Percentiles rank a stretch among this genome's conserved stretches.
Conservation (phyloP, 2,888 invertebrate species). For the Laothoe populi region DNA sequence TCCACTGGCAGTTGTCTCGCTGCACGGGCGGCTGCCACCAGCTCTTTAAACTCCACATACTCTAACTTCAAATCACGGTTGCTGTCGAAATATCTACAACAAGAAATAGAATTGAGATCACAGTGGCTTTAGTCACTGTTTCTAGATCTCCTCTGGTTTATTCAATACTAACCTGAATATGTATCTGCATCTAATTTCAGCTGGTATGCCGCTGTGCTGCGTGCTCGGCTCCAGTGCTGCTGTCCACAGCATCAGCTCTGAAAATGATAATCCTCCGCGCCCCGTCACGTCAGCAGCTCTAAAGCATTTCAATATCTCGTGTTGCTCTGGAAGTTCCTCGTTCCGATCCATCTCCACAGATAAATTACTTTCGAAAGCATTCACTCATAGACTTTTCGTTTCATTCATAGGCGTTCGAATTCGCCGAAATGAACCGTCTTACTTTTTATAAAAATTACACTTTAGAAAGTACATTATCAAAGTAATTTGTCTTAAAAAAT, state of each 20-base stretch:
- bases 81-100: slow-evolving; percentile 83
- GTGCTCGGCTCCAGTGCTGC: slow-evolving; percentile 88
- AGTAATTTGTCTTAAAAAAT: no score
- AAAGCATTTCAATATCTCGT: slow-evolving; percentile 10
- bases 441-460: no score
- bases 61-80: slow-evolving; percentile 82
- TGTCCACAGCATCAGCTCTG: slow-evolving; percentile 85
- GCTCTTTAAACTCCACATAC: slow-evolving; percentile 84
- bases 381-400: no score
- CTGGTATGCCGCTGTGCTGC: slow-evolving; percentile 86
- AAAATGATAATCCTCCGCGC: slow-evolving; percentile 81
- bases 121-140: no score
- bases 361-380: no score
- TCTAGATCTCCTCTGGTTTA: neutral
- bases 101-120: neutral
- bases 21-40: slow-evolving; percentile 83
- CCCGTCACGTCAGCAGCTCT: slow-evolving; percentile 84
- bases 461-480: no score
- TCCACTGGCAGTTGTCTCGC: slow-evolving; percentile 81
- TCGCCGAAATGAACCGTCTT: no score
- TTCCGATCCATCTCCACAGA: neutral
- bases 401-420: no score
- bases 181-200: slow-evolving; percentile 88
- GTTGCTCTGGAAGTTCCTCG: neutral
- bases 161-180: slow-evolving; percentile 83